Evolutionary conservation across 1,140 invertebrate genomes (phyloP), one percentile per base, ranked within the genome.

Genomic region (Camponotus pennsylvanicus): DNA sequence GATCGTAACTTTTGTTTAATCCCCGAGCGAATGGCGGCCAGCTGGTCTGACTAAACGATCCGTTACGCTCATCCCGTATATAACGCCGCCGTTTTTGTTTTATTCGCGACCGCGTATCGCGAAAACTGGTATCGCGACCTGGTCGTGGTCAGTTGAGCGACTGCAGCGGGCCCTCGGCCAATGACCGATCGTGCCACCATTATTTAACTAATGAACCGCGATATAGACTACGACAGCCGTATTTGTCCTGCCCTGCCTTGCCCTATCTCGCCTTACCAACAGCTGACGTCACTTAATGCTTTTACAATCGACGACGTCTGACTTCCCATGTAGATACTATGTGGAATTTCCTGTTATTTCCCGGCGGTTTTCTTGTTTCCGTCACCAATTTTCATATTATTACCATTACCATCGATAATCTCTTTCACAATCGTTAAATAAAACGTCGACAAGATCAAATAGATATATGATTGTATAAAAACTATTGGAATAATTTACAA

Each of bases 151-250:
- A 70, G 45, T 75, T 45, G 80, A 57, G 27, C 59, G 85, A 89
- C 71, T 80, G 55, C 67, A 75, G 63, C 42, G 61, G 59, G 73
- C 61, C 75, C 13, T 27, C 45, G 87, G 88, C 82, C 87, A 59
- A 85, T 76, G 87, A 88, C 88, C 88, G 73, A 42, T 59, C 69
- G 67, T 18, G 76, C 63, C 63, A 32, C 75, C 49, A 86, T 89
- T 89, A 89, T 89, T 89, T 89, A 88, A 89, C 87, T 89, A 89
- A 89, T 89, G 87, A 89, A 89, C 82, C 76, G 76, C 64, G 45
- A 32, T 78, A 66, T 63, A 76, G 18, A 15, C 87, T 70, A 63
- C 76, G 88, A 89, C 70, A 89, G 88, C 45, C 69, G 55, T 45
- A 69, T 61, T 64, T 67, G 76, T 49, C 45, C 18, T 27, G 45